Evolutionary conservation across 2,113 vertebrate genomes (phyloP).

Genomic region (Vireo altiloquus): DNA sequence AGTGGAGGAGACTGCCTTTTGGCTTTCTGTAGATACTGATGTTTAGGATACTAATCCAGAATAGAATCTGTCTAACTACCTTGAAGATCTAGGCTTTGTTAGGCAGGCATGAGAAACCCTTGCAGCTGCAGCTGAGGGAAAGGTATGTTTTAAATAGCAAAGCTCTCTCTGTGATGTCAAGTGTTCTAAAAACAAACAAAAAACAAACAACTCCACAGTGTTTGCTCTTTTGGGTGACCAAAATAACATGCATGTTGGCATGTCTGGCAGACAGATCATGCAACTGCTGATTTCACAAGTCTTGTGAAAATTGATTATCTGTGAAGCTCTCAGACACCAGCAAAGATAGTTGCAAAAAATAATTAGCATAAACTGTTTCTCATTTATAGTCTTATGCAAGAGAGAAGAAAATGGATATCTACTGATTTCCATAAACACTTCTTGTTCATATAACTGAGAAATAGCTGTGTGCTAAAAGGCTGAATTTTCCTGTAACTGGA

Average conservation of each 20-base stretch:
- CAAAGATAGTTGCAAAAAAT: neutral
- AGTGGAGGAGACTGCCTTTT: neutral
- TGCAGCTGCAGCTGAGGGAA: neutral
- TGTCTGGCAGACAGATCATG: neutral
- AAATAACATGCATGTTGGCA: neutral
- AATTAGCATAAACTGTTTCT: neutral
- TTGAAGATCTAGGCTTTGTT: neutral
- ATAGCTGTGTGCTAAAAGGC: neutral
- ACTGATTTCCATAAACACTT: neutral
- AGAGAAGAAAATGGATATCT: neutral
- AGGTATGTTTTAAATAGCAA: neutral
- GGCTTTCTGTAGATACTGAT: neutral
- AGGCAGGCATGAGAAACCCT: neutral
- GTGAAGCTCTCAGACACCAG: neutral
- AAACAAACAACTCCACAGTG: neutral
- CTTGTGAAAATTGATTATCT: neutral
- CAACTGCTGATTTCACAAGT: conserved; percentile 2
- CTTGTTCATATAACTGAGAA: neutral
- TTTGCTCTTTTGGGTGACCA: neutral
- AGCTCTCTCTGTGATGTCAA: neutral
- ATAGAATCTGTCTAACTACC: neutral
- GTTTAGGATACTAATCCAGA: neutral
- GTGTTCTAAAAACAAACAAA: neutral
- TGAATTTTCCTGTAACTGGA: neutral
- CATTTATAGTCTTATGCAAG: neutral